phyloP scores from a whole-genome alignment of 1,140 invertebrate genomes.

The Ectropis grisescens region DNA sequence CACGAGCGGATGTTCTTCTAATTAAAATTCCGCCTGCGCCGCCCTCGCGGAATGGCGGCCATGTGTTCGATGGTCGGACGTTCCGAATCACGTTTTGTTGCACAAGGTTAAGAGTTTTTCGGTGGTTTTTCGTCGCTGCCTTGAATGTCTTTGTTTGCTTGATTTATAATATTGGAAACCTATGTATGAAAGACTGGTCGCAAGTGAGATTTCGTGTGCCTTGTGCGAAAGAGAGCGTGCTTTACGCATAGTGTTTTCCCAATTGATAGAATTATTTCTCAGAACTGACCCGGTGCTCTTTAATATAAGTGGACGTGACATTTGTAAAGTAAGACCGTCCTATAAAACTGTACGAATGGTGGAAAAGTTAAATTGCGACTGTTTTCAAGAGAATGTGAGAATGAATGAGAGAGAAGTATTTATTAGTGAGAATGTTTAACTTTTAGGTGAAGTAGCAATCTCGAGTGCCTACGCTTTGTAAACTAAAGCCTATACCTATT shows the following conservation, averaged over 20 bases:
- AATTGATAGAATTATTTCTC: slow-evolving; percentile 38
- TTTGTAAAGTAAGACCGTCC: slow-evolving; percentile 59
- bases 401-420: slow-evolving; percentile 47
- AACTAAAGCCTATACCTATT: slow-evolving; percentile 59
- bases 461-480: slow-evolving; percentile 70
- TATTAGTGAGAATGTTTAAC: slow-evolving; percentile 66
- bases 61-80: slow-evolving; percentile 65
- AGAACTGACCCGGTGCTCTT: slow-evolving; percentile 66
- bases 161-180: slow-evolving; percentile 28
- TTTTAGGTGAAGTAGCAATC: slow-evolving; percentile 64
- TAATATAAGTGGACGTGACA: slow-evolving; percentile 41
- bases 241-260: slow-evolving; percentile 33
- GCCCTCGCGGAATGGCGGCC: slow-evolving; percentile 67
- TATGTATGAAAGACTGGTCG: slow-evolving; percentile 53
- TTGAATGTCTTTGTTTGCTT: slow-evolving; percentile 29
- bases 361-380: slow-evolving; percentile 25
- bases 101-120: slow-evolving; percentile 42
- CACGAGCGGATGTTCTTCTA: slow-evolving; percentile 69
- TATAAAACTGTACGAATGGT: slow-evolving; percentile 36
- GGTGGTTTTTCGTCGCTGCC: slow-evolving; percentile 32
- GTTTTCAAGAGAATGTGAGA: slow-evolving; percentile 12
- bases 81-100: slow-evolving; percentile 63
- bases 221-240: slow-evolving; percentile 32
- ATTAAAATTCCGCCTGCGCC: slow-evolving; percentile 70
- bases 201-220: slow-evolving; percentile 33